Conservation (phyloP, 2,797 vertebrate species). For the Schizopygopsis malacanthus region DNA sequence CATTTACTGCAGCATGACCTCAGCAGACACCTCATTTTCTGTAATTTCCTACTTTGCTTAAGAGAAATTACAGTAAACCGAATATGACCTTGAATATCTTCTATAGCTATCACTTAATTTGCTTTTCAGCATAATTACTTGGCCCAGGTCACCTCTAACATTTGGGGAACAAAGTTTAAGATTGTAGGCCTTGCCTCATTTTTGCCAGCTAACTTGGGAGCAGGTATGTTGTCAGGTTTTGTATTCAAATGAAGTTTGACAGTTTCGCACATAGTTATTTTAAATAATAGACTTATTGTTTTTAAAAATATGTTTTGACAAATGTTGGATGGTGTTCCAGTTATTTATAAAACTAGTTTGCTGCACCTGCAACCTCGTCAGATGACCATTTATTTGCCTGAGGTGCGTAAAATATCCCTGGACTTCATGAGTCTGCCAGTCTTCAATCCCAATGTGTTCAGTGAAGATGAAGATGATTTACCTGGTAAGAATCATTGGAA, state of each 20-base stretch:
- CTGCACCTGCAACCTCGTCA: slow-evolving; percentile 97
- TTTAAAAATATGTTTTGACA: slow-evolving; percentile 19
- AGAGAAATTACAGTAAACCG: background rate
- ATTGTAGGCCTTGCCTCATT: slow-evolving; percentile 97
- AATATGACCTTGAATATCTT: background rate
- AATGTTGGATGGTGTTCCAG: slow-evolving; percentile 69
- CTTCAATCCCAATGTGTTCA: slow-evolving; percentile 98
- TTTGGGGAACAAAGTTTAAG: slow-evolving; percentile 99
- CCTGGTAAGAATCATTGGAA: slow-evolving; percentile 55
- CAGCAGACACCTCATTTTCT: background rate
- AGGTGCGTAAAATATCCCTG: slow-evolving; percentile 96
- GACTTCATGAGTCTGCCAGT: slow-evolving; percentile 96
- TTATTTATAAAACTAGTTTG: slow-evolving; percentile 99
- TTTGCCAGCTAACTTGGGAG: slow-evolving; percentile 96
- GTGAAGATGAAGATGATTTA: slow-evolving; percentile 95
- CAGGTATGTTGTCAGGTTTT: slow-evolving; percentile 81
- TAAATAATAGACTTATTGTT: background rate
- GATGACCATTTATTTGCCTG: slow-evolving; percentile 99
- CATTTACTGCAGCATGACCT: background rate
- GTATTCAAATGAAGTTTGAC: background rate
- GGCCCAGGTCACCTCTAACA: slow-evolving; percentile 99
- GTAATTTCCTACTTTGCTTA: background rate
- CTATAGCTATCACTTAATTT: slow-evolving; percentile 34
- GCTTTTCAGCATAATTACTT: slow-evolving; percentile 95
- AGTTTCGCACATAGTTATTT: background rate